Percentiles rank a stretch among this genome's conserved stretches.
Conservation (phyloP, 2,113 vertebrate species). For the Cottus gobio region DNA sequence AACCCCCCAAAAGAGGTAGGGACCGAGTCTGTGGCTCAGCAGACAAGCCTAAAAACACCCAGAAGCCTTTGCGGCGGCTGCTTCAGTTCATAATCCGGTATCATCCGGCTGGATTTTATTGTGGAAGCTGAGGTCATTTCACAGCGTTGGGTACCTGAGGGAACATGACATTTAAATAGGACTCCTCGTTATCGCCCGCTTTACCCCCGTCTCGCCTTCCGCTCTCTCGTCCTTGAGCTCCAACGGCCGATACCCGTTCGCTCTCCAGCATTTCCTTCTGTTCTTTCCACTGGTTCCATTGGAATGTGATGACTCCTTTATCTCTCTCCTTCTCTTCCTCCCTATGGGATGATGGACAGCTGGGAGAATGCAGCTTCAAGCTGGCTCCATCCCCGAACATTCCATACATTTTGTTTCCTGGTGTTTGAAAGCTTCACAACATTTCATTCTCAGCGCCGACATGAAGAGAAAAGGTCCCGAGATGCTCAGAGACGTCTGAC, state of each 20-base stretch:
- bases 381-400: no score
- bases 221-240: constrained; percentile 14
- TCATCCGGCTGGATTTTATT: constrained; percentile 45
- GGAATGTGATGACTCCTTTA: no score
- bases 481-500: neutral
- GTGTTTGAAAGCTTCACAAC: no score
- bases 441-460: no score
- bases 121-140: constrained; percentile 54
- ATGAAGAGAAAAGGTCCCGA: no score
- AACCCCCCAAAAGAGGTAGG: no score
- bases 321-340: neutral
- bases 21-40: constrained; percentile 19
- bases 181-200: constrained; percentile 48
- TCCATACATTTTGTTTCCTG: no score
- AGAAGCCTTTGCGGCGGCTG: constrained; percentile 2
- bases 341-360: neutral
- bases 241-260: neutral
- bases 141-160: constrained; percentile 62
- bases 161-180: constrained; percentile 65
- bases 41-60: neutral
- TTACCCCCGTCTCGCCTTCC: constrained; percentile 9
- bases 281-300: constrained; percentile 2
- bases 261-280: neutral
- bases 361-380: no score
- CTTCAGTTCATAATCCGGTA: constrained; percentile 35